Conservation (phyloP, 2,888 invertebrate species). For the Eudasyphora cyanicolor region DNA sequence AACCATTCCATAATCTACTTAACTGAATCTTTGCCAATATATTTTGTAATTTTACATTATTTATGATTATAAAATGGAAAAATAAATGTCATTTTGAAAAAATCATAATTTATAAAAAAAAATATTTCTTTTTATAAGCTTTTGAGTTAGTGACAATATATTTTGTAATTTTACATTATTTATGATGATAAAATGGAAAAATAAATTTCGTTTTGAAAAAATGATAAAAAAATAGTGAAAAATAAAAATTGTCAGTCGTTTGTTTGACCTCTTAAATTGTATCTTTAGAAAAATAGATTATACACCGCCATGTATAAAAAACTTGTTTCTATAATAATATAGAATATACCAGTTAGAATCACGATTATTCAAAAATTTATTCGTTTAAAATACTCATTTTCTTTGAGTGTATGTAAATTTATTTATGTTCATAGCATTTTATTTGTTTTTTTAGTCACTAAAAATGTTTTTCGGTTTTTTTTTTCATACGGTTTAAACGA, state of each 20-base stretch:
- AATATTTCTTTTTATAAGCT: too few relatives aligned
- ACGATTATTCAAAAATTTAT: too few relatives aligned
- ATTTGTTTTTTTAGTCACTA: background rate
- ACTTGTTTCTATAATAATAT: too few relatives aligned
- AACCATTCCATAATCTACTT: background rate
- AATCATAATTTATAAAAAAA: too few relatives aligned
- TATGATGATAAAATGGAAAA: background rate
- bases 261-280: too few relatives aligned
- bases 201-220: background rate
- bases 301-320: too few relatives aligned
- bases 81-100: background rate
- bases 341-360: too few relatives aligned
- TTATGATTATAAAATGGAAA: background rate
- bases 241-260: too few relatives aligned
- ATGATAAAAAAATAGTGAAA: background rate
- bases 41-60: background rate
- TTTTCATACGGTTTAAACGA: slow-evolving; percentile 27
- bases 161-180: background rate
- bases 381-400: background rate
- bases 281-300: too few relatives aligned
- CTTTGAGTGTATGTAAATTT: background rate
- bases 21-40: background rate
- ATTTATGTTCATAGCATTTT: background rate
- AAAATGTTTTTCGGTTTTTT: too few relatives aligned
- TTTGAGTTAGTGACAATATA: background rate